Evolutionary conservation across 1,140 invertebrate genomes (phyloP).

Genomic region (Sitophilus oryzae): DNA sequence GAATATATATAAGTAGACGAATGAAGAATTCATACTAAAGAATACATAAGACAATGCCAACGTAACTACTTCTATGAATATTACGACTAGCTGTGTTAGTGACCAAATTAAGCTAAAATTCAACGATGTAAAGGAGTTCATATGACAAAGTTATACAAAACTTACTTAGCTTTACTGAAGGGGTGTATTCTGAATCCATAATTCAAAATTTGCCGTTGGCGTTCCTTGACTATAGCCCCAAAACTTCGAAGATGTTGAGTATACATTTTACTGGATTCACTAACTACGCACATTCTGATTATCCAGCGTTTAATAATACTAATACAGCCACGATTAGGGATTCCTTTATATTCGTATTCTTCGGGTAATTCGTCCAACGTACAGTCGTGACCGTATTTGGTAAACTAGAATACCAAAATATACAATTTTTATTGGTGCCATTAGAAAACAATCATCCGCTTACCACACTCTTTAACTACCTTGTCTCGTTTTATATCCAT

Average conservation of each 20-base stretch:
- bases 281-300: slow-evolving; percentile 28
- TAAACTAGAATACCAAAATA: slow-evolving; percentile 26
- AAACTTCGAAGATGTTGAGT: slow-evolving; percentile 35
- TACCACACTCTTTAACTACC: too few relatives aligned
- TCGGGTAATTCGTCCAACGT: slow-evolving; percentile 27
- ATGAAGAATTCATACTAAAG: slow-evolving; percentile 13
- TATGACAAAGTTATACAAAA: too few relatives aligned
- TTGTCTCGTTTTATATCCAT: too few relatives aligned
- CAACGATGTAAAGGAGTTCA: too few relatives aligned
- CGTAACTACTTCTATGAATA: slow-evolving; percentile 25
- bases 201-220: slow-evolving; percentile 30
- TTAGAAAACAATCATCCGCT: too few relatives aligned
- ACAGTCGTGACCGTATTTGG: slow-evolving; percentile 33
- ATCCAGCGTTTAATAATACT: slow-evolving; percentile 21
- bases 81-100: slow-evolving; percentile 25
- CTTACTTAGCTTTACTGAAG: slow-evolving; percentile 32
- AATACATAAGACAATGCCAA: slow-evolving; percentile 30
- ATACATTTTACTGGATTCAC: slow-evolving; percentile 33
- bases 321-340: slow-evolving; percentile 14
- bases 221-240: slow-evolving; percentile 35
- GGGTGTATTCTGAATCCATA: slow-evolving; percentile 34
- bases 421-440: too few relatives aligned
- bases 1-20: slow-evolving; percentile 10
- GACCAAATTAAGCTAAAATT: slow-evolving; percentile 31
- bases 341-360: slow-evolving; percentile 25